These are phyloP conservation scores for Nilaparvata lugens DNA, from an alignment of 1,140 invertebrate genomes.

Conservation along the genomic window DNA sequence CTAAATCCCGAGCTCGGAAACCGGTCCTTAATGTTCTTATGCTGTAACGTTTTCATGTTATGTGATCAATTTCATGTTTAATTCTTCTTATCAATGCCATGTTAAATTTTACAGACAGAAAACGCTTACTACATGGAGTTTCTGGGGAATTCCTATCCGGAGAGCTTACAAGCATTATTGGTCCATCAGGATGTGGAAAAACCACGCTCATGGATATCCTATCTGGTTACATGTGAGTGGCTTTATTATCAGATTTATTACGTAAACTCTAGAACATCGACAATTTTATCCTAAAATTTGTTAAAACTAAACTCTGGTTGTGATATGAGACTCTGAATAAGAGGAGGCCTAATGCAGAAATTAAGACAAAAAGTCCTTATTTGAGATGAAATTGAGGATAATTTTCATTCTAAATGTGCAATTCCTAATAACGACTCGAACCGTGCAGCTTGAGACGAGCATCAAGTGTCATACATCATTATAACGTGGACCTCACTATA, in stretches of 20 bases:
- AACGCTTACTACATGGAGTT: slow-evolving; percentile 75
- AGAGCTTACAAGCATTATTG: slow-evolving; percentile 86
- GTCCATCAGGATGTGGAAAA: slow-evolving; percentile 88
- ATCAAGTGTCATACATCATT: no score
- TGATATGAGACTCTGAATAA: neutral
- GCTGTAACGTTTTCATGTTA: no score
- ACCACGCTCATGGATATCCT: slow-evolving; percentile 85
- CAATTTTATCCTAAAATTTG: neutral
- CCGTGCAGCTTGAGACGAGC: no score
- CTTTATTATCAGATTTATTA: neutral
- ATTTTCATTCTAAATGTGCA: no score
- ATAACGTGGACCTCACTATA: no score
- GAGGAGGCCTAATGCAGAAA: neutral
- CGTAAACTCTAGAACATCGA: neutral
- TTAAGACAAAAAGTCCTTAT: no score
- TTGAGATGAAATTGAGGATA: no score
- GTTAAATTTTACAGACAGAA: slow-evolving; percentile 43
- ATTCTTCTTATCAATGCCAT: no score
- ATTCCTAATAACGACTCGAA: no score
- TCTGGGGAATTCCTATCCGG: slow-evolving; percentile 70
- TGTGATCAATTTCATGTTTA: no score
- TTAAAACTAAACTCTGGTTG: neutral
- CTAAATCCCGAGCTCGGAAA: no score
- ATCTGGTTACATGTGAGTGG: slow-evolving; percentile 77
- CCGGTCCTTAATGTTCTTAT: no score